Evolutionary conservation across 1,140 invertebrate species (phyloP), one percentile per base, ranked within the genome.

Genomic region (Drosophila burlai): DNA sequence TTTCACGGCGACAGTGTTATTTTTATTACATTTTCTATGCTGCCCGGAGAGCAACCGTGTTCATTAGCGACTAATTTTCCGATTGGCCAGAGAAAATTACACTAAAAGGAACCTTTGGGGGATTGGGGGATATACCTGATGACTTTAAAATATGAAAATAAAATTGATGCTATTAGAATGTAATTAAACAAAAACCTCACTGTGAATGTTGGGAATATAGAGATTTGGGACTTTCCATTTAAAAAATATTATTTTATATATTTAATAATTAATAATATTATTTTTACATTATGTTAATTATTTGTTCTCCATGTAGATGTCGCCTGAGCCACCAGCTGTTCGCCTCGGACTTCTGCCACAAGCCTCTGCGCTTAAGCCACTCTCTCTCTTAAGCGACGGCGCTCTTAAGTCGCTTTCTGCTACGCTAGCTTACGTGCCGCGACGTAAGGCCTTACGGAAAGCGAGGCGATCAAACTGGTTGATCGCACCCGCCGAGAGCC

Each of bases 401-500:
- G 31, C 31, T 31, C 65, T 78, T 62, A 71, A 66, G 69, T 45
- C 52, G 64, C 67, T 50, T 86, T 18, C 59, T 67, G 46, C 50
- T 13, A 58, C 74, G 50, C 57, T 11, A 55, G 34, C 34, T 65
- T 63, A 40, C 61, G 45, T 42, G 46, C 24, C n/a, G 26, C 62
- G 2, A 64, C 83, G 83, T 86, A 80, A 80, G 61, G 42, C 52
- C 73, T 78, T 85, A 85, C 82, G 82, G 71, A 58, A 61, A 58
- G 55, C 50, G 26, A 71, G 60, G 24, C 69, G 58, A 60, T 59
- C 52, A 87, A 89, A 89, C 84, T 89, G 84, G 84, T 89, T 89
- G 84, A 90, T 84, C 68, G 81, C 81, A 89, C 85, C 81, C 77
- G 84, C 84, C 54, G 54, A 57, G 54, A 57, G 54, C 54, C 73